Evolutionary conservation across 1,140 invertebrate species (phyloP), one percentile per base, ranked within the genome.

Genomic region (Pseudomyrmex concolor): DNA sequence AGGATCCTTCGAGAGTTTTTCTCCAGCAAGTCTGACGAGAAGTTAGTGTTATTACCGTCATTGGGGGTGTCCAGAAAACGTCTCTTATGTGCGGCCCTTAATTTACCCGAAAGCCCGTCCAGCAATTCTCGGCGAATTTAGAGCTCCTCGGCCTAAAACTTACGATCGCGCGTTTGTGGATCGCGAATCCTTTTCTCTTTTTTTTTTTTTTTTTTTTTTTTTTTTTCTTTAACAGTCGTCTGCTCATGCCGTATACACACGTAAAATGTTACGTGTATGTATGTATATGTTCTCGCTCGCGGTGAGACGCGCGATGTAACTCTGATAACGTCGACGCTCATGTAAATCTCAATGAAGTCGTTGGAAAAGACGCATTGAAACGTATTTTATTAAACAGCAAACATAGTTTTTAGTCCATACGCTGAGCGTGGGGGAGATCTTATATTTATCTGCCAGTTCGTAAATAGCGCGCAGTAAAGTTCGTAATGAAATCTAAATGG

Each of bases 31-130:
- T 34, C 71, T 91, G 87, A 93, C 90, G 83, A 92, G 91, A 92
- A 91, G 90, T 93, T 92, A 92, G 88, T 91, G 89, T 92, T 92
- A 93, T 93, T 92, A 90, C 89, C 85, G 77, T 84, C 90, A 91
- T 91, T 90, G 90, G 86, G 62, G 71, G 54, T 88, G 85, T 74
- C 83, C 74, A 81, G 90, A 86, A 34, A 87, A 81, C 82, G 88
- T 90, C 87, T 83, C 83, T 87, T 78, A 89, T 57, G 59, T 78
- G 54, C 87, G 86, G 68, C 73, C 86, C 85, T 90, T 92, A 91
- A 91, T 91, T 92, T 91, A 85, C 67, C 81, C 68, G 54, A 78
- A 68, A 89, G 84, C 62, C 77, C 66, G 59, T 59, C 74, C 60
- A 68, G 76, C 84, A 66, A 89, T 90, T 85, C 86, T 73, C 83